phyloP scores from a whole-genome alignment of 2,797 vertebrate genomes.

The Platyrinchus mystaceus region DNA sequence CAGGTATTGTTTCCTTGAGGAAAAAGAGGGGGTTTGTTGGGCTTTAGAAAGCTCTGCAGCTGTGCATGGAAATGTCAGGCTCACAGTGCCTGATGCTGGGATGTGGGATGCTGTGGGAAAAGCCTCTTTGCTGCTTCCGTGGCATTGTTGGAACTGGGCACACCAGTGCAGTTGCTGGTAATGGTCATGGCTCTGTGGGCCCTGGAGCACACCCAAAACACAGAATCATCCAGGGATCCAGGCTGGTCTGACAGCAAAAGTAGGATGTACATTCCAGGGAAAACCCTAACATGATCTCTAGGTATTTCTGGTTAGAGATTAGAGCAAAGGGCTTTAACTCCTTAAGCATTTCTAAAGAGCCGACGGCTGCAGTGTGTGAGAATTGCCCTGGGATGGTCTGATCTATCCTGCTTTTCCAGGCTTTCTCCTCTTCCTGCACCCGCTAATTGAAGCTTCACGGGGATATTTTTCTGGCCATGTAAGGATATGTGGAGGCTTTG shows the following conservation, averaged over 20 bases:
- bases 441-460: neutral
- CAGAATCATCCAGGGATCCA: neutral
- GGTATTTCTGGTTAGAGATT: neutral
- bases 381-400: neutral
- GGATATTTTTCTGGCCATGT: neutral
- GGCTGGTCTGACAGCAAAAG: neutral
- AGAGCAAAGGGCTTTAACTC: neutral
- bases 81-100: neutral
- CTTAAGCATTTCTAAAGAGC: neutral
- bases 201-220: neutral
- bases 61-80: neutral
- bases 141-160: neutral
- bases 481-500: neutral
- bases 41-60: neutral
- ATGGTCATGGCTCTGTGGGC: accelerated
- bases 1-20: neutral
- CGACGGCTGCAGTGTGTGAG: neutral
- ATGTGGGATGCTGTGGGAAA: neutral
- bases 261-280: neutral
- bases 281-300: neutral
- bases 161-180: neutral
- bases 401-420: neutral
- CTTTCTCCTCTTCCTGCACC: neutral
- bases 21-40: neutral
- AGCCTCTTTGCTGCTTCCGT: too few species aligned